These are phyloP conservation scores for Eremophila alpestris DNA, from an alignment of 2,797 vertebrate genomes.

Conservation along the genomic window DNA sequence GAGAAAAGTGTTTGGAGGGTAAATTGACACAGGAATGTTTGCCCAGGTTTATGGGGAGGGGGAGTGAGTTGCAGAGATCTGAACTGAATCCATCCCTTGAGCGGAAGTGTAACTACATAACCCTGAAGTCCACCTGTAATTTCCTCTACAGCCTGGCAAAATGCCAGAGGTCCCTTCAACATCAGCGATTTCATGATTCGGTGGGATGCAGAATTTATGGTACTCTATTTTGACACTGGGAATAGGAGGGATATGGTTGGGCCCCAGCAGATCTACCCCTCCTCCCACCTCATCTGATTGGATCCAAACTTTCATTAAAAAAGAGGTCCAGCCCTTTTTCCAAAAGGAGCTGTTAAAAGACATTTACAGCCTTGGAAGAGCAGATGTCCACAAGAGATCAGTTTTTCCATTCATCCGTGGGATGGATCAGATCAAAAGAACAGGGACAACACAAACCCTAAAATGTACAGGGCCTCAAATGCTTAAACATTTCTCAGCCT, in stretches of 20 bases:
- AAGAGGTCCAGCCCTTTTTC: background rate
- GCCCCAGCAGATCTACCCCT: background rate
- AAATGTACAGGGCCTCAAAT: background rate
- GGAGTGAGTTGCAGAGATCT: background rate
- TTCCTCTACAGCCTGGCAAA: background rate
- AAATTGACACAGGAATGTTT: background rate
- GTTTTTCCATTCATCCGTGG: background rate
- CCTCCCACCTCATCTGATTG: background rate
- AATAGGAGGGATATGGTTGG: background rate
- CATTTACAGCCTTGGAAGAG: background rate
- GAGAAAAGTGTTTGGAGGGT: background rate
- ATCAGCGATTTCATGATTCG: background rate
- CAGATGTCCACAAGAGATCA: background rate
- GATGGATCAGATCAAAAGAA: background rate
- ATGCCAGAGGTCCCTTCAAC: background rate
- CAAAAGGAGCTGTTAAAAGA: background rate
- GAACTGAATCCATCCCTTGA: background rate
- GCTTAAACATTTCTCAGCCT: background rate
- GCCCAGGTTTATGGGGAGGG: background rate
- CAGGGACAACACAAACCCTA: background rate
- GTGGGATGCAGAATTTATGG: background rate
- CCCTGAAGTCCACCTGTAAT: background rate
- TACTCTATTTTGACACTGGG: background rate
- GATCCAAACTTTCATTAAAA: background rate
- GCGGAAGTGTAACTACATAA: background rate